phyloP scores from a whole-genome alignment of 2,113 vertebrate genomes.

The Antechinus flavipes region DNA sequence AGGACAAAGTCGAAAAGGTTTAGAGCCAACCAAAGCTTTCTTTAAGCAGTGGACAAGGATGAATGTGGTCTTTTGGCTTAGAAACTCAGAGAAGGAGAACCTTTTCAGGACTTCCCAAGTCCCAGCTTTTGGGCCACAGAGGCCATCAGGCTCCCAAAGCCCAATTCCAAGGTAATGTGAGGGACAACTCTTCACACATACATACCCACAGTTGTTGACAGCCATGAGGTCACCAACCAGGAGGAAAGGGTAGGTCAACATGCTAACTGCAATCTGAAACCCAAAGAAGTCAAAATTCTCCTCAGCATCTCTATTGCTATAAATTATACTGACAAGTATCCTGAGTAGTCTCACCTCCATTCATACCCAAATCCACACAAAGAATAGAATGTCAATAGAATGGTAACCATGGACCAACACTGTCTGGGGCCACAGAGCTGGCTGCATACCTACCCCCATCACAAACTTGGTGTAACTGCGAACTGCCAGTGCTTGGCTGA shows the following conservation, averaged over 20 bases:
- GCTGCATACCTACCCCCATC: conserved; percentile 88
- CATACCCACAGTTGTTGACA: conserved; percentile 94
- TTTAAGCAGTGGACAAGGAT: background rate
- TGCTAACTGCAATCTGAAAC: conserved; percentile 91
- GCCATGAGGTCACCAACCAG: conserved; percentile 93
- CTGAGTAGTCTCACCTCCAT: background rate
- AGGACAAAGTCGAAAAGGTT: background rate
- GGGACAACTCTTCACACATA: conserved; percentile 57
- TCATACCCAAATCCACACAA: background rate
- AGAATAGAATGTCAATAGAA: background rate
- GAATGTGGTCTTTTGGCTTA: background rate
- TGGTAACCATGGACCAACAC: background rate
- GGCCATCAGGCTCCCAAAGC: background rate
- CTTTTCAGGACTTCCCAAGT: background rate
- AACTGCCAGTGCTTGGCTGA: conserved; percentile 91
- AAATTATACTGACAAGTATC: rapidly evolving
- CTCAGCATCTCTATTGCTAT: background rate
- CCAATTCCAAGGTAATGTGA: background rate
- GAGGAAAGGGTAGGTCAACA: conserved; percentile 93
- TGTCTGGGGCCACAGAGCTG: background rate
- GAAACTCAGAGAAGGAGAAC: background rate
- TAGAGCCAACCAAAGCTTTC: background rate
- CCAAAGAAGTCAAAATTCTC: conserved; percentile 34
- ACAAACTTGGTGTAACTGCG: conserved; percentile 94
- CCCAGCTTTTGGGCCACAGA: background rate